Evolutionary conservation across 1,140 invertebrate genomes (phyloP).

Genomic region (Bombyx mandarina): DNA sequence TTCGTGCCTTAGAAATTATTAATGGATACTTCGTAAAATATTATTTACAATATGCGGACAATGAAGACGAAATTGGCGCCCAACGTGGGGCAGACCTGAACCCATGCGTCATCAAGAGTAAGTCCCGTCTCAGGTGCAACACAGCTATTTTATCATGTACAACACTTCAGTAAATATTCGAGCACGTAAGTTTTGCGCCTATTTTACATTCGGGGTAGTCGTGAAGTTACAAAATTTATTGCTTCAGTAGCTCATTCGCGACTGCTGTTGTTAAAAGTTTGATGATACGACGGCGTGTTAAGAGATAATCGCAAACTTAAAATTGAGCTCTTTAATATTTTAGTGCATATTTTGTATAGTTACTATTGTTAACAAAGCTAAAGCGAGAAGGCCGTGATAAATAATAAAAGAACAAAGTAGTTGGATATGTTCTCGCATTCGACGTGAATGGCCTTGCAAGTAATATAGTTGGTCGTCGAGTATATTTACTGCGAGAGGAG

Average conservation of each 20-base stretch:
- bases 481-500: conserved; percentile 49
- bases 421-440: conserved; percentile 11
- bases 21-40: too few species aligned
- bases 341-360: not conserved
- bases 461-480: conserved; percentile 37
- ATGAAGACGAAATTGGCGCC: conserved; percentile 45
- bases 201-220: too few species aligned
- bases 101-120: conserved; percentile 26
- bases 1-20: conserved; percentile 17
- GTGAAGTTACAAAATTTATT: conserved; percentile 24
- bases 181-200: too few species aligned
- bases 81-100: conserved; percentile 31
- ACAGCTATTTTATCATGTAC: conserved; percentile 45
- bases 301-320: too few species aligned
- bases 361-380: conserved; percentile 14
- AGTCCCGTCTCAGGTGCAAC: conserved; percentile 45
- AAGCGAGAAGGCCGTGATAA: conserved; percentile 22
- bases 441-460: conserved; percentile 19
- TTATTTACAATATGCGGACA: conserved; percentile 30
- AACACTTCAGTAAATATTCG: conserved; percentile 28
- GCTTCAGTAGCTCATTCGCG: conserved; percentile 14
- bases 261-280: conserved; percentile 18
- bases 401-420: conserved; percentile 20
- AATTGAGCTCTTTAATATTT: too few species aligned
- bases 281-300: conserved; percentile 6